Evolutionary conservation across 2,888 invertebrate species (phyloP), one percentile per base, ranked within the genome.

Genomic region (Andrena chrysosceles): DNA sequence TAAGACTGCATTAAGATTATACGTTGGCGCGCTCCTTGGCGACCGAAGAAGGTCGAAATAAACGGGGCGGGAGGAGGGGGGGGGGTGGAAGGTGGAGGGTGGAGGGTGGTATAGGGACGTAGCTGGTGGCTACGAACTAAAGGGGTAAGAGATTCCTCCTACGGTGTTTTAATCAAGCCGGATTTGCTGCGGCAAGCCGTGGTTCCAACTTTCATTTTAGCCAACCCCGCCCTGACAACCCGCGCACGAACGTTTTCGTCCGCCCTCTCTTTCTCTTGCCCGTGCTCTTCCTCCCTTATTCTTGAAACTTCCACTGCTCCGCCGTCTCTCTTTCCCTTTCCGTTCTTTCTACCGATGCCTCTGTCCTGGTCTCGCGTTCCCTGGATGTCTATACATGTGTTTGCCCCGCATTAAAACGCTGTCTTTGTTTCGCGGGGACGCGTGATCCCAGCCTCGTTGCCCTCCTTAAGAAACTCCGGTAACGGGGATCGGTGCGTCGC

Each of bases 1-100:
- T 93, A 94, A 94, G 93, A 93, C 93, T 93, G 93, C 93, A 93
- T 94, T 93, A 94, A 94, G 93, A 93, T 94, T 93, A 93, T 93
- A 93, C 93, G 90, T 92, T 89, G 91, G 85, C 88, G 89, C 90
- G 90, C 89, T 92, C 89, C 90, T 83, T 85, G 85, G 87, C 86
- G 87, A 90, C 90, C 87, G 86, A 89, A 90, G 89, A 85, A 88
- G 88, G 89, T 85, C 82, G 89, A 88, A 89, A 89, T 86, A 86
- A 85, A 85, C 89, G 88, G 88, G 85, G 87, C 72, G 80, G 81
- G 63, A 64, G 63, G 67, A 67, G 48, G 77, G 29, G 56, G 7
- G 33, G 33, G 0, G 33, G 8, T 33, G 26, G n/a, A n/a, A n/a
- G n/a, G 26, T 4, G 35, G 8, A 10, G 35, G 42, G 78, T 78